A percentile compares a stretch with the other conserved stretches of the same genome.
Conservation (phyloP, 2,113 vertebrate genomes). For the Chaenogobius annularis region DNA sequence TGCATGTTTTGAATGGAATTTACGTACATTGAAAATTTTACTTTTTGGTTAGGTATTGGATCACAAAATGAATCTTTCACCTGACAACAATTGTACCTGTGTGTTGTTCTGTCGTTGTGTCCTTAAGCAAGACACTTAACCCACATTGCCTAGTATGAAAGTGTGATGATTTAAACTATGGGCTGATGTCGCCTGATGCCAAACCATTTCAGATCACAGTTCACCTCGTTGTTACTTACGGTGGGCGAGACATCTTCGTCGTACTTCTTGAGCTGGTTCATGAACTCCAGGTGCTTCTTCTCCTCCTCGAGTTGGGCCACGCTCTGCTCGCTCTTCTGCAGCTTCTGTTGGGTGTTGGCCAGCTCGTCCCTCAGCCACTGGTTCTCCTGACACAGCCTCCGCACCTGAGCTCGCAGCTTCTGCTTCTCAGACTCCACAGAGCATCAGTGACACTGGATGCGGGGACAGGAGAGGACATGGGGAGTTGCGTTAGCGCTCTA, state of each 20-base stretch:
- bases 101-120: too few species aligned
- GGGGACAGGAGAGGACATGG: conserved; percentile 7
- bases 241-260: conserved; percentile 89
- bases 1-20: too few species aligned
- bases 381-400: conserved; percentile 96
- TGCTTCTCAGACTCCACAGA: conserved; percentile 99
- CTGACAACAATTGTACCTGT: too few species aligned
- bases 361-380: conserved; percentile 97
- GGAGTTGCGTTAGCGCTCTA: neutral
- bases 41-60: too few species aligned
- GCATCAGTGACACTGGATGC: too few species aligned
- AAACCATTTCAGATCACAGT: too few species aligned
- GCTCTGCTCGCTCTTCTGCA: conserved; percentile 94
- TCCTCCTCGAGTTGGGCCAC: conserved; percentile 98
- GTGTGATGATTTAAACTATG: too few species aligned
- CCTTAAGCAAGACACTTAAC: too few species aligned
- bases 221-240: conserved; percentile 46
- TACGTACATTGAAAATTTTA: too few species aligned
- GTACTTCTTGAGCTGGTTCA: conserved; percentile 97
- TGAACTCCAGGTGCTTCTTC: conserved; percentile 97
- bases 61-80: too few species aligned
- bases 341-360: conserved; percentile 96
- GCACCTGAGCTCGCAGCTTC: conserved; percentile 94
- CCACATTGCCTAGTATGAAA: too few species aligned
- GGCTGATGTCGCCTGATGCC: too few species aligned